Conservation (phyloP, 2,113 vertebrate species). For the Atractosteus spatula region DNA sequence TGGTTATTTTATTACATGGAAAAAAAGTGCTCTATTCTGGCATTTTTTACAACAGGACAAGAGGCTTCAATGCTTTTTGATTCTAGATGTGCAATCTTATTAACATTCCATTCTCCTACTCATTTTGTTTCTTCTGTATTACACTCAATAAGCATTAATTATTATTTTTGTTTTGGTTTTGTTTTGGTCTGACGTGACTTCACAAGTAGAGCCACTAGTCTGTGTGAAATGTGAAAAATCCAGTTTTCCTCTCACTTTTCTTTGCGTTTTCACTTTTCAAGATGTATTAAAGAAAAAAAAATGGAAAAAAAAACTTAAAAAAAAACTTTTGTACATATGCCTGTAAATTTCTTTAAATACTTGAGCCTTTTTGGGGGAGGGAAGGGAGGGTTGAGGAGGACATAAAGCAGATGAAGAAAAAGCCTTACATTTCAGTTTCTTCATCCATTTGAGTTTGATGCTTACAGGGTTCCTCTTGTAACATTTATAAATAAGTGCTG, state of each 20-base stretch:
- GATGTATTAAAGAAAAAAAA: slow-evolving; percentile 67
- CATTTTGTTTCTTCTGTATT: slow-evolving; percentile 66
- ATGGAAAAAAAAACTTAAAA: slow-evolving; percentile 61
- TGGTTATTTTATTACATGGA: slow-evolving; percentile 83
- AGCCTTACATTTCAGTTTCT: slow-evolving; percentile 99
- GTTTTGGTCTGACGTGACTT: slow-evolving; percentile 71
- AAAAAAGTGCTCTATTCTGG: slow-evolving; percentile 69
- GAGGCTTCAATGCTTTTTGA: slow-evolving; percentile 78
- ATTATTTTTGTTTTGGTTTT: slow-evolving; percentile 38
- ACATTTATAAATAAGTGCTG: slow-evolving; percentile 97
- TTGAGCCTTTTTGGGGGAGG: slow-evolving; percentile 90
- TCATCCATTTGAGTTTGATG: slow-evolving; percentile 90
- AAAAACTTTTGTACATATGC: slow-evolving; percentile 93
- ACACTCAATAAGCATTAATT: slow-evolving; percentile 56
- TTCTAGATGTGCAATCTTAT: slow-evolving; percentile 96
- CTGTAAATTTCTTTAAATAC: slow-evolving; percentile 99
- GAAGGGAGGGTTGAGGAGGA: slow-evolving; percentile 58
- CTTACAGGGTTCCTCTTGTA: slow-evolving; percentile 99
- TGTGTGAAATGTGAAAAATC: slow-evolving; percentile 92
- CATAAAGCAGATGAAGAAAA: slow-evolving; percentile 94
- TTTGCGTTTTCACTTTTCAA: slow-evolving; percentile 62
- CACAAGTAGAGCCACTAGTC: slow-evolving; percentile 91
- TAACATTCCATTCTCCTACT: slow-evolving; percentile 93
- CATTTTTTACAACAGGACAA: slow-evolving; percentile 74
- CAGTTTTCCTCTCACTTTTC: slow-evolving; percentile 62